Evolutionary conservation across 1,140 invertebrate species (phyloP).

Genomic region (Drosophila miranda): DNA sequence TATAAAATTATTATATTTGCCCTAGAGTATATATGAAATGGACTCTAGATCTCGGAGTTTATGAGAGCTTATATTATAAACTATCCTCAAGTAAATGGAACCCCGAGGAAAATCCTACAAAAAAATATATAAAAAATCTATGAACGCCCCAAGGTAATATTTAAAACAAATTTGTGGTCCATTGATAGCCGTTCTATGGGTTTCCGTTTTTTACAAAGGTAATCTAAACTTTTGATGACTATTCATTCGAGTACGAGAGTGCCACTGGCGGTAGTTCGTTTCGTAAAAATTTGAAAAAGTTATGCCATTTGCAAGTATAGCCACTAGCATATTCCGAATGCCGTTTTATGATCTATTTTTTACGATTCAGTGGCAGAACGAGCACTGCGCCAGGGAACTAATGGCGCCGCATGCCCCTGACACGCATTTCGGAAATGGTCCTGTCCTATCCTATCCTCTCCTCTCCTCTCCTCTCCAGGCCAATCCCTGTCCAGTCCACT

Average conservation of each 20-base stretch:
- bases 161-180: too few species aligned
- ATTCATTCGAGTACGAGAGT: constrained; percentile 6
- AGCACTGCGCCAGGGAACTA: constrained; percentile 26
- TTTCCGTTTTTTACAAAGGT: too few species aligned
- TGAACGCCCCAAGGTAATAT: too few species aligned
- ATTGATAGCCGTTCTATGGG: too few species aligned
- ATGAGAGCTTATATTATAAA: too few species aligned
- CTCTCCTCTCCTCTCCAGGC: too few species aligned
- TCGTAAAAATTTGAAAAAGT: constrained; percentile 20
- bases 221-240: constrained; percentile 1
- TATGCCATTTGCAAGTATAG: constrained; percentile 21
- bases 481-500: constrained; percentile 5
- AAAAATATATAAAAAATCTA: too few species aligned
- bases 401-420: constrained; percentile 46
- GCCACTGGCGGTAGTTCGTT: constrained; percentile 7
- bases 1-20: too few species aligned
- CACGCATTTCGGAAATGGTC: constrained; percentile 53
- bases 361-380: constrained; percentile 42
- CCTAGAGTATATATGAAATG: too few species aligned
- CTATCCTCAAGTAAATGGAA: too few species aligned
- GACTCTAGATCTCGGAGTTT: too few species aligned
- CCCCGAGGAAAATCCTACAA: too few species aligned
- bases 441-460: constrained; percentile 1
- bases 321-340: constrained; percentile 51
- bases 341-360: constrained; percentile 63